These are phyloP conservation scores for Numida meleagris DNA, from an alignment of 2,113 vertebrate genomes.

Conservation along the genomic window DNA sequence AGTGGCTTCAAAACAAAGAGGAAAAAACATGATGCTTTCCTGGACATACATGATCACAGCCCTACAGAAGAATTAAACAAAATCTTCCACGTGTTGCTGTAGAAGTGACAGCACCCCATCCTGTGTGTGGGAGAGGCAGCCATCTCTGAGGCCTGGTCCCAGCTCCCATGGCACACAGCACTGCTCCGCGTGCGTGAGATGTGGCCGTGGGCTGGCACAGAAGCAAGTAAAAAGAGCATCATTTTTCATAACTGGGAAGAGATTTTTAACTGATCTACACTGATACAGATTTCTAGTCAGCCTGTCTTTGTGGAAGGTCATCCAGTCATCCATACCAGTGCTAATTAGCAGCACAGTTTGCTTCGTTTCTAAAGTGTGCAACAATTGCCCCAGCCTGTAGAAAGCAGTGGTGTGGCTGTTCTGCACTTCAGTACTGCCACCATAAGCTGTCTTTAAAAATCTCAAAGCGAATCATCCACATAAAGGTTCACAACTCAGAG, in stretches of 20 bases:
- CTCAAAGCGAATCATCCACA: not conserved
- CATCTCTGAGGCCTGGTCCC: not conserved
- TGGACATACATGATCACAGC: not conserved
- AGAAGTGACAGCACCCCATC: not conserved
- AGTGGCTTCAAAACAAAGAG: not conserved
- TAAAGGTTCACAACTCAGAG: not conserved
- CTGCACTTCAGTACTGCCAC: not conserved
- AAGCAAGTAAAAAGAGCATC: conserved; percentile 24
- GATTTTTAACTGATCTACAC: not conserved
- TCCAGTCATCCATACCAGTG: no score
- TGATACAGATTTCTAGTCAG: not conserved
- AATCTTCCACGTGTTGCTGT: not conserved
- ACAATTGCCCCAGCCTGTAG: not conserved
- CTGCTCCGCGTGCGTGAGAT: conserved; percentile 7
- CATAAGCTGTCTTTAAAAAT: not conserved
- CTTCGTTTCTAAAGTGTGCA: no score
- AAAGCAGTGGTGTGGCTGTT: not conserved
- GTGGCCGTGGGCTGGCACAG: not conserved
- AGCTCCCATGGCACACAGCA: not conserved
- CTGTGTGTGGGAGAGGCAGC: not conserved
- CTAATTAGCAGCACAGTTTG: not conserved
- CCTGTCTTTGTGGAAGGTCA: not conserved
- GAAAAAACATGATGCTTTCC: not conserved
- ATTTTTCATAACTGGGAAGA: conserved; percentile 23
- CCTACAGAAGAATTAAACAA: not conserved